Evolutionary conservation across 1,140 invertebrate species (phyloP), one percentile per base, ranked within the genome.

Genomic region (Brachionus rubens): DNA sequence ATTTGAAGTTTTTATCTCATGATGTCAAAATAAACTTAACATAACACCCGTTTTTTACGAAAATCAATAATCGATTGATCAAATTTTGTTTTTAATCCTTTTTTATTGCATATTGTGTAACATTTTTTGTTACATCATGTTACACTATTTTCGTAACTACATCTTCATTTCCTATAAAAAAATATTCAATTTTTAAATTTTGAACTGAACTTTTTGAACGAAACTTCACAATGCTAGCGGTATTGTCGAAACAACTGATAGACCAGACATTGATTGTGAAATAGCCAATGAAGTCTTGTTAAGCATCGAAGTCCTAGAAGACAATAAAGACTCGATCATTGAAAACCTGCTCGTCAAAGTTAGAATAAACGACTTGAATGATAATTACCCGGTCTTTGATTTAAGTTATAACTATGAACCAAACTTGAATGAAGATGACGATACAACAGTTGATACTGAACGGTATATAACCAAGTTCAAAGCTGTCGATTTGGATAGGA

Each of bases 341-440:
- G 68, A 72, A 54, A 72, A 54, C 41, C 9, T 72, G 50, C 26
- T 72, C 2, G 46, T 72, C 33, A 72, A 72, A 72, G 50, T 72
- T 41, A 72, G 6, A 48, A 54, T 72, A 1, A 48, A 50, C 33
- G 68, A 72, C n/a, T 54, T 72, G 19, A 72, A 72, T 54, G 68
- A 72, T 6, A 72, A 72, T 24, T 36, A 14, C 19, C 68, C 68
- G 36, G 33, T 36, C 26, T 72, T 72, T 36, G 68, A 50, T 16
- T 54, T 36, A 19, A 30, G 46, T 33, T 72, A 72, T 33, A 54
- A 72, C 41, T 72, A 72, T 54, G 68, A 72, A 33, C 68, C 68
- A n/a, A 72, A 3, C 10, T 26, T 72, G 16, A 30, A 41, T 24
- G 68, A 72, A 50, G 68, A 72, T 41, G 68, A 72, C 30, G 9